These are phyloP conservation scores for Chaetodon trifasciatus DNA, from an alignment of 2,797 vertebrate genomes.

Conservation along the genomic window DNA sequence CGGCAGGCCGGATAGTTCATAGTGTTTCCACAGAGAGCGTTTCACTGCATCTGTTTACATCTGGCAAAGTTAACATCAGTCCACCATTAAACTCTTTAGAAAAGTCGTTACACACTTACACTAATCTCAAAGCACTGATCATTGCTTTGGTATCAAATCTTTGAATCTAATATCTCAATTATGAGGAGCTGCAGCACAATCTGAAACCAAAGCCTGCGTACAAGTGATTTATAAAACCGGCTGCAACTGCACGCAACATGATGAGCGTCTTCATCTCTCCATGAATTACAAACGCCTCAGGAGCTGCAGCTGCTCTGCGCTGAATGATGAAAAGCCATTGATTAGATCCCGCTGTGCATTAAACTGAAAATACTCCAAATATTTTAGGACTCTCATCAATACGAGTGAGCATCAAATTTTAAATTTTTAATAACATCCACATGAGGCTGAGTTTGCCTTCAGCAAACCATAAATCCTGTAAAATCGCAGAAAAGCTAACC, in stretches of 20 bases:
- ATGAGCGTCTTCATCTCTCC: conserved; percentile 41
- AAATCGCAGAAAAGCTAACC: background rate
- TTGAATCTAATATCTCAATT: background rate
- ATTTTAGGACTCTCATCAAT: conserved; percentile 41
- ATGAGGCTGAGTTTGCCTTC: background rate
- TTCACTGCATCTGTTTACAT: conserved; percentile 2
- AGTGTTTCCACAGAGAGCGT: conserved; percentile 3
- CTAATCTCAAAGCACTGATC: background rate
- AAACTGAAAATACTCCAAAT: conserved; percentile 27
- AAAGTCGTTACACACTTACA: background rate
- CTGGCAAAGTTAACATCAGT: background rate
- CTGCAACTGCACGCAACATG: background rate
- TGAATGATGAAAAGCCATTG: conserved; percentile 50
- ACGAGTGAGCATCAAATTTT: conserved; percentile 8
- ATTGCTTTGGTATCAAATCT: background rate
- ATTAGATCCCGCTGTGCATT: conserved; percentile 44
- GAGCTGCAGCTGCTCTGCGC: conserved; percentile 61
- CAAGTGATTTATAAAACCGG: conserved; percentile 50
- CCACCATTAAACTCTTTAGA: background rate
- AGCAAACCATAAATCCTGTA: background rate
- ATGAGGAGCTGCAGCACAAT: background rate
- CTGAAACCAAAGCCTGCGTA: conserved; percentile 14
- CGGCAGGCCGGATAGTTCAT: background rate
- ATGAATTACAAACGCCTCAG: conserved; percentile 49
- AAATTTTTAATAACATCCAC: background rate